Evolutionary conservation across 2,888 invertebrate genomes (phyloP), one percentile per base, ranked within the genome.

Genomic region (Sarcophaga carnaria): DNA sequence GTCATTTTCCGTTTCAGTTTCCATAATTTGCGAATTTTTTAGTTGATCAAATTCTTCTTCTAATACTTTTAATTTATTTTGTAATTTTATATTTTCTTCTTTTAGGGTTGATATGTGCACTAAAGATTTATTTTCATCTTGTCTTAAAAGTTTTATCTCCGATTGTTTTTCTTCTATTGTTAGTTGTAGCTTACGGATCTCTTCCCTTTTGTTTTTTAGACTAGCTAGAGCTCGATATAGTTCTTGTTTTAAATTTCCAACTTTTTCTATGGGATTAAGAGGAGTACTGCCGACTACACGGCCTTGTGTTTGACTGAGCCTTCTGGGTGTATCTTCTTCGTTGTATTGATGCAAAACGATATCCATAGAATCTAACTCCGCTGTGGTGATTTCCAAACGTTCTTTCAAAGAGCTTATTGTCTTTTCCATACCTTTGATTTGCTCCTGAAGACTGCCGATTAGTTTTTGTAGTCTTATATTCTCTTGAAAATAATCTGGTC

Each of bases 181-280:
- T 37, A 93, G 93, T 83, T 94, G 94, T 37, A 95, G 89, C 64
- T 92, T 93, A n/a, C 93, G 93, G 62, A 95, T 94, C 88, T 95
- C 94, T 84, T 94, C 94, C n/a, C 94, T 92, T 88, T 94, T 94
- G 2, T 90, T 90, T 78, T 93, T 94, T 64, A 94, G 93, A 25
- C 93, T 93, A 20, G 91, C 92, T 22, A 94, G 89, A 25, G 94
- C 94, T 47, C 94, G 93, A 71, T 90, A 93, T 1, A 95, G 90
- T 91, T 95, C 94, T 62, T 92, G 92, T 74, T 94, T 94, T 11
- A 95, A 91, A 88, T 93, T 93, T 37, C 92, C 91, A 6, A 93
- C 89, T 1, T 93, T 93, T 76, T 94, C 94, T 4, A 92, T 92
- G 0, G 91, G 88, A 71, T 91, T 89, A 2, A 91, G 84, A 0